phyloP scores from a whole-genome alignment of 2,113 vertebrate species.

The Xenopus laevis region DNA sequence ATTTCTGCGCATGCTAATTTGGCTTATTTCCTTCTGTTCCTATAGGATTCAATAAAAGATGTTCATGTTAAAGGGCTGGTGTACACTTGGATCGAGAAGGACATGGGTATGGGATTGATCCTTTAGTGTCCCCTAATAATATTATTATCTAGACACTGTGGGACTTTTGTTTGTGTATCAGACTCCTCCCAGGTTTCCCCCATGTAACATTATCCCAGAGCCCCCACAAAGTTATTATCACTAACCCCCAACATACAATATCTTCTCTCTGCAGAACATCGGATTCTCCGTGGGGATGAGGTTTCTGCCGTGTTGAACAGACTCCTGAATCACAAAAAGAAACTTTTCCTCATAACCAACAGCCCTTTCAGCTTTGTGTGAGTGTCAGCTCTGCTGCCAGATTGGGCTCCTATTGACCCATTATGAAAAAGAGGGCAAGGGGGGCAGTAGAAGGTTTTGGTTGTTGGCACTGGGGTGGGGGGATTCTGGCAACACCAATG shows the following conservation, averaged over 20 bases:
- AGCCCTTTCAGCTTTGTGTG: conserved; percentile 79
- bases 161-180: no score
- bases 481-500: no score
- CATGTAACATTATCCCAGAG: no score
- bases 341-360: conserved; percentile 79
- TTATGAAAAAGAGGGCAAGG: no score
- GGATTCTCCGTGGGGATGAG: conserved; percentile 72
- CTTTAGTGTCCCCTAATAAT: no score
- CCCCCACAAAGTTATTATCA: no score
- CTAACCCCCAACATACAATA: not conserved
- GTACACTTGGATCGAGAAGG: conserved; percentile 76
- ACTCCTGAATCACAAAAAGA: conserved; percentile 71
- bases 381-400: conserved; percentile 45
- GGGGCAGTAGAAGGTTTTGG: no score
- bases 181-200: no score
- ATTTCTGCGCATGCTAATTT: no score
- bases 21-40: not conserved
- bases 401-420: no score
- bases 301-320: conserved; percentile 70
- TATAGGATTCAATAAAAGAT: conserved; percentile 73
- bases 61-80: conserved; percentile 77
- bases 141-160: no score
- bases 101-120: conserved; percentile 67
- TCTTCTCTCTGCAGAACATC: conserved; percentile 61
- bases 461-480: no score